Conservation (phyloP, 2,797 vertebrate genomes). For the Enteromius anoplus region DNA sequence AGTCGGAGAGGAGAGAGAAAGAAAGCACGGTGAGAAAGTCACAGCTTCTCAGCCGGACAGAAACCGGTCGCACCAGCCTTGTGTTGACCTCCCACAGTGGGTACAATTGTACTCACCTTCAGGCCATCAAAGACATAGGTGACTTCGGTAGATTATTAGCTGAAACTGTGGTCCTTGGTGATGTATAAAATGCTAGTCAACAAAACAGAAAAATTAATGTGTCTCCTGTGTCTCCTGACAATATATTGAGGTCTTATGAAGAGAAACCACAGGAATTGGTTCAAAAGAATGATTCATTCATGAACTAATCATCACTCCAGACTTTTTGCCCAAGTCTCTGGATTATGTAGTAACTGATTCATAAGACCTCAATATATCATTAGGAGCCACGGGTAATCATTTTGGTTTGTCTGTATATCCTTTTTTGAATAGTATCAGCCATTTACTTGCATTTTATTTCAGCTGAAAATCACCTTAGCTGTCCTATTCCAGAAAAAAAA, state of each 20-base stretch:
- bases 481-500: neutral
- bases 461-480: neutral
- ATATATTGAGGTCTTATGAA: too few relatives aligned
- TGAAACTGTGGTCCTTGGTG: too few relatives aligned
- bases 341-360: neutral
- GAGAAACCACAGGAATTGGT: neutral
- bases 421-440: neutral
- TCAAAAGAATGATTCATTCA: neutral
- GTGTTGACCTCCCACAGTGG: too few relatives aligned
- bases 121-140: neutral
- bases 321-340: neutral
- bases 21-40: too few relatives aligned
- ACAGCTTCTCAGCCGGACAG: too few relatives aligned
- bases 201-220: too few relatives aligned
- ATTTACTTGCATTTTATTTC: neutral
- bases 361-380: neutral
- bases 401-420: neutral
- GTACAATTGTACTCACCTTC: neutral
- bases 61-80: too few relatives aligned
- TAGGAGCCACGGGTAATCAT: neutral
- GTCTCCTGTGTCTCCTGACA: too few relatives aligned
- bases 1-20: too few relatives aligned
- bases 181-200: too few relatives aligned
- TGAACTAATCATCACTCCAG: too few relatives aligned
- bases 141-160: too few relatives aligned